Evolutionary conservation across 2,113 vertebrate species (phyloP), one percentile per base, ranked within the genome.

Genomic region (Zosterops pallidus): DNA sequence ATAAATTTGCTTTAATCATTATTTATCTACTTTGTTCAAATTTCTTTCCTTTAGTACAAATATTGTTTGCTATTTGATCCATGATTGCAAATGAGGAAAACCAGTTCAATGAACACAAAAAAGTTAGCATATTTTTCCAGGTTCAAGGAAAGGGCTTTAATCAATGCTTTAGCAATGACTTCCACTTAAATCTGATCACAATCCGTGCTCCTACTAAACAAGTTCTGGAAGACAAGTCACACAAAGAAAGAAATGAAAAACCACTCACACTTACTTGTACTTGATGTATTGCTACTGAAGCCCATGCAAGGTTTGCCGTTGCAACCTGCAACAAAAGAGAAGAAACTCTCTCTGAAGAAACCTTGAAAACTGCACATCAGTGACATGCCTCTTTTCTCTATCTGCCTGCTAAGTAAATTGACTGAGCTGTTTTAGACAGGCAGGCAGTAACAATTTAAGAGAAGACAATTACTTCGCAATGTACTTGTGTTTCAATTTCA

Each of bases 271-370:
- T 92, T 97, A 99, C 99, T 98, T 99, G 99, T 88, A 99, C 99
- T 98, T 99, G 99, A 97, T 99, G 99, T 97, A 99, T 99, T 92
- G 99, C 99, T 96, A 99, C 98, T 22, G 99, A 99, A 56, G 99
- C 99, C 99, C 99, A 99, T 22, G 99, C 99, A 93, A 99, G 98
- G 97, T 99, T 99, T 90, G 99, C 99, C 88, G 99, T 99, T 84
- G 99, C 99, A 97, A 99, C 98, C 99, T 99, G 83, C 63, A 97
- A 97, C 86, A 83, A 91, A 95, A 91, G 22, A 72, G 52, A 83
- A 26, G 67, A 55, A 70, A 92, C 15, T 59, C 39, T 77, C 23
- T 53, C 69, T 67, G 70, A 89, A 67, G 44, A 78, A 88, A 85
- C 26, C 57, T 83, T 56, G 39, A 93, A 64, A 91, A 65, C 20